Conservation (phyloP, 2,888 invertebrate genomes). For the Dicyrtoma fusca region DNA sequence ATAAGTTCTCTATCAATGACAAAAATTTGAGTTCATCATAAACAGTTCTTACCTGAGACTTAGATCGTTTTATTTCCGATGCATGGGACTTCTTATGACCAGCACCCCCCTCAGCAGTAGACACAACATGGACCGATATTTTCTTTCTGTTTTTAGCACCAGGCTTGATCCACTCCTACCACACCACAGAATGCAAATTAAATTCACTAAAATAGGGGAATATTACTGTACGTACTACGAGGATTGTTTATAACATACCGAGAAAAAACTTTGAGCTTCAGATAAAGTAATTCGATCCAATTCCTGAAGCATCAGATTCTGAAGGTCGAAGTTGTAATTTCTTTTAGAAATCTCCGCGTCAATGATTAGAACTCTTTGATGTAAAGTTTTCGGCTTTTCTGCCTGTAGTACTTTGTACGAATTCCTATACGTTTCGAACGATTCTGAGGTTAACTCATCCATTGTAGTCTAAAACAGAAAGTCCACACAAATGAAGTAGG, state of each 20-base stretch:
- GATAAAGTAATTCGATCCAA: constrained; percentile 3
- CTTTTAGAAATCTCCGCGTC: not conserved
- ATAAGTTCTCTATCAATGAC: too few species aligned
- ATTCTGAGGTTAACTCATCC: constrained; percentile 73
- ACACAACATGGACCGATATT: constrained; percentile 12
- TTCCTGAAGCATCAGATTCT: not conserved
- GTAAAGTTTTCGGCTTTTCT: constrained; percentile 88
- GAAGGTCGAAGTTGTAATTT: constrained; percentile 17
- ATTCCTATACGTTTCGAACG: constrained; percentile 80
- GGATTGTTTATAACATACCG: not conserved
- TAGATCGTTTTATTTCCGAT: too few species aligned
- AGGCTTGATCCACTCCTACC: constrained; percentile 26
- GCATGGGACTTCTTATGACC: not conserved
- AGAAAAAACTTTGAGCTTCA: constrained; percentile 4
- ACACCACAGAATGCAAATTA: not conserved
- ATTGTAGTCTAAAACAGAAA: constrained; percentile 67
- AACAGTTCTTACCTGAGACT: too few species aligned
- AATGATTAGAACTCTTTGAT: constrained; percentile 62
- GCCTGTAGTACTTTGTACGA: constrained; percentile 79
- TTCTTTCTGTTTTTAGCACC: constrained; percentile 8
- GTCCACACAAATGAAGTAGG: too few species aligned
- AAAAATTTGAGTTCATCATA: too few species aligned
- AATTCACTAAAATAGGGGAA: too few species aligned
- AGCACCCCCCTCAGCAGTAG: constrained; percentile 10
- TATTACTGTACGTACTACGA: not conserved